These are phyloP conservation scores for Brachymystax lenok DNA, from an alignment of 2,797 vertebrate species.

Conservation along the genomic window DNA sequence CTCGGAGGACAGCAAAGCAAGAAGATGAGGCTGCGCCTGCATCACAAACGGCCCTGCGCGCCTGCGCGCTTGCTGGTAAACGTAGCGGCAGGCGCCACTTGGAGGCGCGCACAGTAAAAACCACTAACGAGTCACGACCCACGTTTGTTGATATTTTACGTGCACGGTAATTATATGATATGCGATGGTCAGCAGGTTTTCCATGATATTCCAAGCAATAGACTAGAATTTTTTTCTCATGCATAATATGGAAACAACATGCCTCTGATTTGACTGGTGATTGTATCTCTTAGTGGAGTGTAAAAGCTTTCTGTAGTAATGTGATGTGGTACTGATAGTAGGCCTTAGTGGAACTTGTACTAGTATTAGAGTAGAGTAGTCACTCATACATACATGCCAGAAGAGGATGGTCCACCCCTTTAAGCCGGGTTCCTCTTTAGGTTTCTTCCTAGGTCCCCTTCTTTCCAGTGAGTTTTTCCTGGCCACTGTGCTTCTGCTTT, in stretches of 20 bases:
- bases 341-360: not conserved
- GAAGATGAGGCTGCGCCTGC: constrained; percentile 22
- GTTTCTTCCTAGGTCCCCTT: not conserved
- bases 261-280: not conserved
- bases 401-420: not conserved
- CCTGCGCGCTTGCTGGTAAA: constrained; percentile 45
- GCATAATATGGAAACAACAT: not conserved
- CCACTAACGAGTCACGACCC: not conserved
- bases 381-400: not conserved
- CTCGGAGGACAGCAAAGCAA: constrained; percentile 66
- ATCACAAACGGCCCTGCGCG: constrained; percentile 44
- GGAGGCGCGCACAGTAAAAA: not conserved
- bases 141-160: not conserved
- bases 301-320: not conserved
- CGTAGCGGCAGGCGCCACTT: constrained; percentile 54
- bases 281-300: not conserved
- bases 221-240: not conserved
- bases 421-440: not conserved
- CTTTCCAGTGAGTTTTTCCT: not conserved
- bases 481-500: not conserved
- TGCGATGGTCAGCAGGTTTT: not conserved
- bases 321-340: not conserved
- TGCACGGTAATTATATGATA: not conserved
- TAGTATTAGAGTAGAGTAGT: not conserved
- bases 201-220: not conserved